Base-by-base conservation (phyloP, 1,140 invertebrate genomes). In the Galleria mellonella region DNA sequence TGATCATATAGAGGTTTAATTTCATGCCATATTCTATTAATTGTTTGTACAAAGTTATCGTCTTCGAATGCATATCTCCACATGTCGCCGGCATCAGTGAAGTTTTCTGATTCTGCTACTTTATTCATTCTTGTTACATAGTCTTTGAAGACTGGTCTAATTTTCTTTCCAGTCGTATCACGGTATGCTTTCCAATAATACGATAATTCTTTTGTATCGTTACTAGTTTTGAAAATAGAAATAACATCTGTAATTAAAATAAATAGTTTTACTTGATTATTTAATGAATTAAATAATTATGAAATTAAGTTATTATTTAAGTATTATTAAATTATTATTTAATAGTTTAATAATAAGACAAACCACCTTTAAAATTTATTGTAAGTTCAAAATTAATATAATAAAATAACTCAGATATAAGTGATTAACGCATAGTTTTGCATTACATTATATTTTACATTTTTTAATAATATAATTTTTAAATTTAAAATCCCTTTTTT, bases 1-100 rank as follows among this genome's bases (percentile, higher is more conserved):
- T 94, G 87, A 15, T 91, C 57, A 64, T 96, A 96, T 0, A 96
- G 73, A 0, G 94, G 94, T 56, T 89, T 89, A 1, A 96, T 64
- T 74, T 95, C 89, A n/a, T 89, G 64, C 91, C 93, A 95, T 1
- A 96, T 65, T 11, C 74, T 78, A 46, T 90, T 87, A 40, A 94
- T 68, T 3, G 69, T 84, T 35, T 64, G 27, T 9, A 65, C 43
- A 54, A 87, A 79, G 46, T 83, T 32, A 5, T 76, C 64, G 47
- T 87, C 84, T 58, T 93, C 91, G 61, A 91, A 94, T 5, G 88
- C 82, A 54, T 87, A 88, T 31, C 91, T 57, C 90, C 91, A 92
- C 64, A 88, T 88, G 17, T 89, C 89, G 1, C 90, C 88, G 37
- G 86, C 89, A 52, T 93, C 90, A 5, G 83, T 76, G 47, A 89